Conservation (phyloP, 2,113 vertebrate species). For the Tapirus terrestris region DNA sequence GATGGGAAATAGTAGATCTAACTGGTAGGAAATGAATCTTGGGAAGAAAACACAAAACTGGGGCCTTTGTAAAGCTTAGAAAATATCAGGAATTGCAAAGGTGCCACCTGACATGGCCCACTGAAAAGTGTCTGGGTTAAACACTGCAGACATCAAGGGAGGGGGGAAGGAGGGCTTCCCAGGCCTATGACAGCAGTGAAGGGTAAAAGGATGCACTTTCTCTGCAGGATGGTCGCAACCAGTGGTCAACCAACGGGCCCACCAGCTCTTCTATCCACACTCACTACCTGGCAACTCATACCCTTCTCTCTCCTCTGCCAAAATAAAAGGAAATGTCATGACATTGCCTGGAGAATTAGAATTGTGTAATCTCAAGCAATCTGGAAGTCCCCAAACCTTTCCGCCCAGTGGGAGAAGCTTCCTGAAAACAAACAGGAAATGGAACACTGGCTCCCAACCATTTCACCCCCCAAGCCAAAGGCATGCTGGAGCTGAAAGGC, state of each 20-base stretch:
- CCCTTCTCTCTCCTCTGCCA: not conserved
- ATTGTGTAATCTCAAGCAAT: not conserved
- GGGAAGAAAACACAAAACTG: slow-evolving; percentile 73
- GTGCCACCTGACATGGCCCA: slow-evolving; percentile 20
- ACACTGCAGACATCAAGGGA: rapidly evolving
- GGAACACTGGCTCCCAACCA: not conserved
- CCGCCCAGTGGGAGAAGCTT: not conserved
- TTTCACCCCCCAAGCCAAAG: not conserved
- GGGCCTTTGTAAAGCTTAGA: slow-evolving; percentile 62
- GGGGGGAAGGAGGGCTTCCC: too few species aligned
- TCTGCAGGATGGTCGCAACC: not conserved
- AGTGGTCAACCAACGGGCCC: rapidly evolving
- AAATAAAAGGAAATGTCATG: not conserved
- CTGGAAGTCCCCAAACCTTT: not conserved
- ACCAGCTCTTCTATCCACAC: not conserved
- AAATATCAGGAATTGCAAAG: slow-evolving; percentile 50
- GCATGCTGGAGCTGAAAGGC: too few species aligned
- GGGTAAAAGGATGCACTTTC: not conserved
- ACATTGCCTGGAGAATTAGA: not conserved
- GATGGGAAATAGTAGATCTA: slow-evolving; percentile 82
- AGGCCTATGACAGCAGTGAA: not conserved
- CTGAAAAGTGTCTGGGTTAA: not conserved
- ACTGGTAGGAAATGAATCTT: slow-evolving; percentile 79
- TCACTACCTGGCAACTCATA: not conserved
- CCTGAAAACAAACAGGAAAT: slow-evolving; percentile 6